A percentile compares a stretch with the other conserved stretches of the same genome.
Evolutionary conservation across 92 coral and sea anemone genomes (phyloP).

Genomic region (Montipora capitata): DNA sequence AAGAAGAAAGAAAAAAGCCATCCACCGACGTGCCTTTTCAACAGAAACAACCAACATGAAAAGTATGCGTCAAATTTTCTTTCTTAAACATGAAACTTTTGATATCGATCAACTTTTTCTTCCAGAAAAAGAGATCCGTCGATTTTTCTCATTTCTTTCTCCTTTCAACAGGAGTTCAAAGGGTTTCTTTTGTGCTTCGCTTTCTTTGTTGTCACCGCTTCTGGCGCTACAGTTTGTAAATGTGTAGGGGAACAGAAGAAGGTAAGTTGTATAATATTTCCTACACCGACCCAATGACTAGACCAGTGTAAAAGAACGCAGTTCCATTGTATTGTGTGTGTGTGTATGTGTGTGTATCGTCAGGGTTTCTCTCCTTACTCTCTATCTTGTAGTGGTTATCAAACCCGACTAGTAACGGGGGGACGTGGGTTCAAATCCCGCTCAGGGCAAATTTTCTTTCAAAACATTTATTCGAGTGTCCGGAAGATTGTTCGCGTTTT

Average conservation of each 20-base stretch:
- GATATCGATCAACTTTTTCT: neutral
- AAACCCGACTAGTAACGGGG: too few relatives aligned
- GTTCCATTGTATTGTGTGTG: too few relatives aligned
- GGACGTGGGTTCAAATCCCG: too few relatives aligned
- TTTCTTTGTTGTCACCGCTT: neutral
- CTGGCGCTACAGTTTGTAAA: conserved; percentile 5
- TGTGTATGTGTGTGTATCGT: too few relatives aligned
- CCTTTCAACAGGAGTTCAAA: conserved; percentile 20
- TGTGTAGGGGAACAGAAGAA: neutral
- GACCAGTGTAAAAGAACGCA: too few relatives aligned
- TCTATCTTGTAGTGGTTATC: too few relatives aligned
- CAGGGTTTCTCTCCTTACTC: too few relatives aligned
- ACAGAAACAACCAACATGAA: neutral
- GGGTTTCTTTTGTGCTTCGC: conserved; percentile 6
- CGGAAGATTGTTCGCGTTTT: too few relatives aligned
- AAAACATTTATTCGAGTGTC: too few relatives aligned
- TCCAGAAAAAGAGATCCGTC: neutral
- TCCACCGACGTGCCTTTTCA: neutral
- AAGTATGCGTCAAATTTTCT: neutral
- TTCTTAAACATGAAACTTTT: neutral
- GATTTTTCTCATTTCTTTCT: neutral
- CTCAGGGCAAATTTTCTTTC: too few relatives aligned
- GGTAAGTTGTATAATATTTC: neutral
- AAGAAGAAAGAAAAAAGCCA: neutral
- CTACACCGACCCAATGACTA: too few relatives aligned